Percentiles rank a stretch among this genome's conserved stretches.
phyloP scores from a whole-genome alignment of 2,797 vertebrate species.

The Steatocranus sp. region DNA sequence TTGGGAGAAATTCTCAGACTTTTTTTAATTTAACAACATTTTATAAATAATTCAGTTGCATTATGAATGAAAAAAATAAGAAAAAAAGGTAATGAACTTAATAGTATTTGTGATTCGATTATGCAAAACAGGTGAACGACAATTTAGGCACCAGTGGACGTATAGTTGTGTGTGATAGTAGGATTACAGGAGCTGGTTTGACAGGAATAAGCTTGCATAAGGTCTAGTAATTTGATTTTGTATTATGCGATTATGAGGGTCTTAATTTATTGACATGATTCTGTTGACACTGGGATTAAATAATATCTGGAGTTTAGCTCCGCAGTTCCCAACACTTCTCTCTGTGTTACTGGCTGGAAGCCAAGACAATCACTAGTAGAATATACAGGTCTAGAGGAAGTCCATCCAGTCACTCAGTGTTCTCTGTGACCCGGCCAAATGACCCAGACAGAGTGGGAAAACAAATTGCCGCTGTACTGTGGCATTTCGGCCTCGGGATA shows the following conservation, averaged over 20 bases:
- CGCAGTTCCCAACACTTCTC: constrained; percentile 56
- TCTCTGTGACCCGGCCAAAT: constrained; percentile 66
- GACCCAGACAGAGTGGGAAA: constrained; percentile 79
- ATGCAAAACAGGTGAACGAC: constrained; percentile 25
- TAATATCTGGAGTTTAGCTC: constrained; percentile 73
- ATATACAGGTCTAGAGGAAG: constrained; percentile 69
- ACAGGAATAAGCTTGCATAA: constrained; percentile 55
- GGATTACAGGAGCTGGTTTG: constrained; percentile 41
- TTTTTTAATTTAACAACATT: neutral
- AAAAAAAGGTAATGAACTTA: neutral
- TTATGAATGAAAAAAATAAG: neutral
- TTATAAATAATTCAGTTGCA: neutral
- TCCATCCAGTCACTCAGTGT: constrained; percentile 74
- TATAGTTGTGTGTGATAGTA: constrained; percentile 24
- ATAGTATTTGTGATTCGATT: constrained; percentile 36
- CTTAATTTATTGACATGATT: constrained; percentile 75
- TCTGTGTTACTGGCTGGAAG: constrained; percentile 68
- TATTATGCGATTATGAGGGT: constrained; percentile 74
- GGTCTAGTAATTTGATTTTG: constrained; percentile 64
- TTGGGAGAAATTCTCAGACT: neutral
- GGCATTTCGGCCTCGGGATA: constrained; percentile 53
- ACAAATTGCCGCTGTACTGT: constrained; percentile 72
- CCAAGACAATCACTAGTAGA: constrained; percentile 76
- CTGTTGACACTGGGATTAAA: constrained; percentile 83
- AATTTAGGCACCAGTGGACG: constrained; percentile 8